Evolutionary conservation across 2,113 vertebrate species (phyloP).

Genomic region (Phylloscopus whistleri): DNA sequence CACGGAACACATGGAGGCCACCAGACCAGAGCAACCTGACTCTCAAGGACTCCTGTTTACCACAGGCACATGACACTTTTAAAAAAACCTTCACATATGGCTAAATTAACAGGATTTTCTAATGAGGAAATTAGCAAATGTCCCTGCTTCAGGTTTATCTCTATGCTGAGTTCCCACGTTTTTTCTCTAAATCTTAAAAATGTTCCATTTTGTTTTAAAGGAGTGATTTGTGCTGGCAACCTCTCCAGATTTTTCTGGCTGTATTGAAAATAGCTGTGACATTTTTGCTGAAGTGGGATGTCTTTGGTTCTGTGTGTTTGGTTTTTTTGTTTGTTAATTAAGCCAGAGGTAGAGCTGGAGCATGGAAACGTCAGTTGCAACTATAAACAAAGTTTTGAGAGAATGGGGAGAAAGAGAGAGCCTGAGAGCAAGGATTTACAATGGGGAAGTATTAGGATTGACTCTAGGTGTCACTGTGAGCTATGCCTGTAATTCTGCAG

Average conservation of each 20-base stretch:
- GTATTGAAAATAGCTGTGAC: not conserved
- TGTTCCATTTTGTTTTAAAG: not conserved
- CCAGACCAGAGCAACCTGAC: rapidly evolving
- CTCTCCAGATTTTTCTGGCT: not conserved
- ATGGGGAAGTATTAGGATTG: slow-evolving; percentile 18
- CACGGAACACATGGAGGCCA: rapidly evolving
- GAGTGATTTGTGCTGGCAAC: not conserved
- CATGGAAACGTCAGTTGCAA: rapidly evolving
- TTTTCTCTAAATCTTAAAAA: not conserved
- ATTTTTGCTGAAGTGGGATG: not conserved
- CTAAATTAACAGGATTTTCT: not conserved
- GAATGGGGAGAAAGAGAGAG: not conserved
- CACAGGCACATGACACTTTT: not conserved
- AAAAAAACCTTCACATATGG: not conserved
- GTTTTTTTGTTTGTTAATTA: not conserved
- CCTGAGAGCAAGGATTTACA: not conserved
- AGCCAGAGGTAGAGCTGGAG: not conserved
- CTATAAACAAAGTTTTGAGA: not conserved
- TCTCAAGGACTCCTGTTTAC: not conserved
- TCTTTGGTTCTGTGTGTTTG: not conserved
- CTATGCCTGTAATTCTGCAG: slow-evolving; percentile 25
- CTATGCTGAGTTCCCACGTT: not conserved
- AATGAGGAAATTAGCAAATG: not conserved
- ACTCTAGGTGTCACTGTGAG: slow-evolving; percentile 65
- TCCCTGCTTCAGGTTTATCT: not conserved